Evolutionary conservation across 2,797 vertebrate genomes (phyloP).

Genomic region (Acestrorhynchus altus): DNA sequence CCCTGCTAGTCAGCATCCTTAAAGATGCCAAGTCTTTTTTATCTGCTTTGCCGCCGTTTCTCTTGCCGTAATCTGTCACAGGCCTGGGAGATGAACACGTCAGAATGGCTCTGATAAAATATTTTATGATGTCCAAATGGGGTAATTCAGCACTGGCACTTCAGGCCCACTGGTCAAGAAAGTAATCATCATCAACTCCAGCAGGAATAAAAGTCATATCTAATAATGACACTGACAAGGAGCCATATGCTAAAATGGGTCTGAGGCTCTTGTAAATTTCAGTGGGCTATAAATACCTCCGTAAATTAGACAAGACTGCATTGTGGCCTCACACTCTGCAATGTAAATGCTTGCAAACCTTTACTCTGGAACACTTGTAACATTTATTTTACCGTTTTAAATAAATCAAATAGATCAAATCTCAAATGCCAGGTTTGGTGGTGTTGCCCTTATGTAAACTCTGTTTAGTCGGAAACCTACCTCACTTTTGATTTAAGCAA

Average conservation of each 20-base stretch:
- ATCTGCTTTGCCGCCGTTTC: conserved; percentile 40
- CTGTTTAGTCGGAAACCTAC: neutral
- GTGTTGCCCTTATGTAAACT: neutral
- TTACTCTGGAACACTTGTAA: neutral
- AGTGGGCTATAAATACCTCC: conserved; percentile 13
- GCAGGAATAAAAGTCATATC: conserved; percentile 57
- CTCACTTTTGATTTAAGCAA: neutral
- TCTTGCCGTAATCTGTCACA: conserved; percentile 47
- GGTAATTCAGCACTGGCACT: conserved; percentile 57
- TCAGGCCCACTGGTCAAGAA: conserved; percentile 56
- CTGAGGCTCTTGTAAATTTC: conserved; percentile 2
- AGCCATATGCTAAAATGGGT: neutral
- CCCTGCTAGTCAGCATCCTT: conserved; percentile 70
- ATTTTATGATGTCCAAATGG: conserved; percentile 26
- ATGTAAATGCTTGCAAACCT: neutral
- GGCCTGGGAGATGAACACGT: conserved; percentile 60
- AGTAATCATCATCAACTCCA: conserved; percentile 58
- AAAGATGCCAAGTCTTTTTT: conserved; percentile 62
- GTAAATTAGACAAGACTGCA: conserved; percentile 8
- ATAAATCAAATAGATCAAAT: too few relatives aligned
- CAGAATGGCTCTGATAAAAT: conserved; percentile 51
- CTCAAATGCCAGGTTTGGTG: too few relatives aligned
- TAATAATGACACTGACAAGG: conserved; percentile 52
- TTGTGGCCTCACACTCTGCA: neutral
- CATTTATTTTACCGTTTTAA: neutral